Percentiles rank a stretch among this genome's conserved stretches.
Conservation (phyloP, 2,113 vertebrate genomes). For the Aspidoscelis tigris region DNA sequence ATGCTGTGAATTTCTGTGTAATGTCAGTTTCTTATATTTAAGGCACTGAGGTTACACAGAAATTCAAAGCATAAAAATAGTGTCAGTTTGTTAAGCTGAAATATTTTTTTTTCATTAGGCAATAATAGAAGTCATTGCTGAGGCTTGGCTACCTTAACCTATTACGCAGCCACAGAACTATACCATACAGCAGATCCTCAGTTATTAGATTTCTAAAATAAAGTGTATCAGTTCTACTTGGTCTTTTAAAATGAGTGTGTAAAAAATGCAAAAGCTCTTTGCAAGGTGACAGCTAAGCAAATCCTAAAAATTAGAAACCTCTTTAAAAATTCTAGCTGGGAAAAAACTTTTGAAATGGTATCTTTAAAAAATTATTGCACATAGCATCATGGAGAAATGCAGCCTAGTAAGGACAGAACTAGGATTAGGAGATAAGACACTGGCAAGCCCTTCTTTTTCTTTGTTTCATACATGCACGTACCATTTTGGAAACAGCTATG, state of each 20-base stretch:
- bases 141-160: background rate
- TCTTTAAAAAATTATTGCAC: background rate
- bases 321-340: conserved; percentile 29
- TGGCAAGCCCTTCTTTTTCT: background rate
- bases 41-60: background rate
- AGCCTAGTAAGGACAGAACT: background rate
- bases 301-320: conserved; percentile 41
- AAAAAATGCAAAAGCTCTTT: conserved; percentile 45
- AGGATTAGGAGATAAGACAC: background rate
- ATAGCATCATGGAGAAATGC: background rate
- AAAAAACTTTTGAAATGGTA: conserved; percentile 17
- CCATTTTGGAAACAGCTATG: background rate
- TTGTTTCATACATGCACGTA: background rate
- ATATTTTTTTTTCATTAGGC: conserved; percentile 32
- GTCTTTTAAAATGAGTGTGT: conserved; percentile 42
- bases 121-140: background rate
- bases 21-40: background rate
- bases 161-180: conserved; percentile 35
- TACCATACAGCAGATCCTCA: conserved; percentile 13
- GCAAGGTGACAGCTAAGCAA: conserved; percentile 40
- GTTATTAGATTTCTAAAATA: background rate
- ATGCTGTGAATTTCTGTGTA: background rate
- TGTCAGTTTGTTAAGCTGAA: conserved; percentile 14
- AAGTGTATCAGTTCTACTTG: conserved; percentile 28
- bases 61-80: conserved; percentile 1